Evolutionary conservation across 2,797 vertebrate genomes (phyloP).

Genomic region (Sebastes ruberrimus): DNA sequence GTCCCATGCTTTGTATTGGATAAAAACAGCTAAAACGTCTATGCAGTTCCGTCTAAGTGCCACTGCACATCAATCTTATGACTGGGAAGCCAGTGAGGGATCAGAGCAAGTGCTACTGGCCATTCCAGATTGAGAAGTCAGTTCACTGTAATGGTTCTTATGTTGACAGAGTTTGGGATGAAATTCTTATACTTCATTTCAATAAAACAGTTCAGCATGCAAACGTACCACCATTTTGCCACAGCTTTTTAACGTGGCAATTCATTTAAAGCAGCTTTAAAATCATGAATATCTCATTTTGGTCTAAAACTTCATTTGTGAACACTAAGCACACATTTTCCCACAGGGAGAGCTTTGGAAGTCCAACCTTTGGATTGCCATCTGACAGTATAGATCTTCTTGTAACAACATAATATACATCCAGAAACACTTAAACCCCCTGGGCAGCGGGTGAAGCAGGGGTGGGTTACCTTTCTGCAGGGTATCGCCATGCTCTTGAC

Average conservation of each 20-base stretch:
- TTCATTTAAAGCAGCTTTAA: not conserved
- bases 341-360: not conserved
- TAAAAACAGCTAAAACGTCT: not conserved
- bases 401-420: slow-evolving; percentile 72
- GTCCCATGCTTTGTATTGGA: not conserved
- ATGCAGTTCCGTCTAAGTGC: not conserved
- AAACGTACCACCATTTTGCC: not conserved
- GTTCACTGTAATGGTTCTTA: not conserved
- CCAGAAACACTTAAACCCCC: slow-evolving; percentile 53
- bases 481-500: slow-evolving; percentile 84
- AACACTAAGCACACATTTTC: slow-evolving; percentile 2
- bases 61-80: not conserved
- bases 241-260: not conserved
- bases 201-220: not conserved
- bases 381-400: slow-evolving; percentile 62
- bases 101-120: not conserved
- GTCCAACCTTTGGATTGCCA: slow-evolving; percentile 24
- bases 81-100: not conserved
- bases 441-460: slow-evolving; percentile 50
- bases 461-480: slow-evolving; percentile 77
- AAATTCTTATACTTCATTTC: not conserved
- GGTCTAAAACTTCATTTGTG: slow-evolving; percentile 3
- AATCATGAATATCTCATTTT: not conserved
- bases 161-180: not conserved
- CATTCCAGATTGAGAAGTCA: not conserved